Evolutionary conservation across 1,140 invertebrate species (phyloP).

Genomic region (Diplogasteroides magnus): DNA sequence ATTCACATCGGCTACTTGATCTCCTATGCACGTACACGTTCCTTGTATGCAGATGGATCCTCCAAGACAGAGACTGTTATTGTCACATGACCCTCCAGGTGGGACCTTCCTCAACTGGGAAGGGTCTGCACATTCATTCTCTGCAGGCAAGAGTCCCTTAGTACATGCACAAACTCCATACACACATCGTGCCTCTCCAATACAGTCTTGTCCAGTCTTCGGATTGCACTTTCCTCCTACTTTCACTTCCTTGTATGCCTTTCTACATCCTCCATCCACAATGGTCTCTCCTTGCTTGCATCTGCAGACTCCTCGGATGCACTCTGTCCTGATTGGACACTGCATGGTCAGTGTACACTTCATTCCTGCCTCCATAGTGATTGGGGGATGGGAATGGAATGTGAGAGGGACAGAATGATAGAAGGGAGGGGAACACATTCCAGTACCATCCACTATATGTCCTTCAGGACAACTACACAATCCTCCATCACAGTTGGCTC

Average conservation of each 20-base stretch:
- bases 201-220: conserved; percentile 45
- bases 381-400: conserved; percentile 3
- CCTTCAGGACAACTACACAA: conserved; percentile 20
- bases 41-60: conserved; percentile 37
- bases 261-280: conserved; percentile 15
- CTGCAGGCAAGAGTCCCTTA: conserved; percentile 37
- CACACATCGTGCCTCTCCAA: conserved; percentile 45
- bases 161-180: conserved; percentile 50
- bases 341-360: conserved; percentile 19
- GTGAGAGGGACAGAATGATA: too few relatives aligned
- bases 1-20: conserved; percentile 37
- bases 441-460: not conserved
- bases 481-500: conserved; percentile 17
- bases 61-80: conserved; percentile 33
- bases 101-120: conserved; percentile 32
- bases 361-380: not conserved
- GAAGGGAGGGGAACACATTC: not conserved
- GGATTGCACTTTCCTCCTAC: conserved; percentile 45
- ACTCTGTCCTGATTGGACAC: conserved; percentile 27
- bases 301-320: conserved; percentile 28
- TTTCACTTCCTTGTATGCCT: conserved; percentile 20
- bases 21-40: conserved; percentile 40
- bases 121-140: conserved; percentile 38
- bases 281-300: conserved; percentile 34
- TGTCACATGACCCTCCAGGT: conserved; percentile 36